phyloP scores from a whole-genome alignment of 23 tunicate species.

The Trididemnum miniatum region DNA sequence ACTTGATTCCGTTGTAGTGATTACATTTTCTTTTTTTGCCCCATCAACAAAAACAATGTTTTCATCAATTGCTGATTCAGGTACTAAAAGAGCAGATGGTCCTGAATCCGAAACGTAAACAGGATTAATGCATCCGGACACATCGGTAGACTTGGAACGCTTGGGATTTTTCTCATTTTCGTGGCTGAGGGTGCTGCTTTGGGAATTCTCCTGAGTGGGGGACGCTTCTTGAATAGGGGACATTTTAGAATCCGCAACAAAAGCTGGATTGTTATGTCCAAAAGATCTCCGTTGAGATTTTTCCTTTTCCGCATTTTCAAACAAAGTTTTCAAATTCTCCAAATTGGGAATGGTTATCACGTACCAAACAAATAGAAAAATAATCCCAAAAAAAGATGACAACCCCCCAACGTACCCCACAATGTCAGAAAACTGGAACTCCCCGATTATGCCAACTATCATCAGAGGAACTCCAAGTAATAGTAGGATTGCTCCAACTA shows the following conservation, averaged over 20 bases:
- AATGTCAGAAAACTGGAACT: slow-evolving; percentile 46
- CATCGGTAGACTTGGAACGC: too few species aligned
- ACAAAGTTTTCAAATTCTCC: slow-evolving; percentile 8
- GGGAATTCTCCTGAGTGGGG: too few species aligned
- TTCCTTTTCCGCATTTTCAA: background rate
- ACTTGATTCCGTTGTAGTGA: too few species aligned
- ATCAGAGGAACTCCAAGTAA: slow-evolving; percentile 68
- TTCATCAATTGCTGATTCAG: too few species aligned
- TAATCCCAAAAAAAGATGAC: slow-evolving; percentile 57
- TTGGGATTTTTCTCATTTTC: too few species aligned
- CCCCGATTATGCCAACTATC: slow-evolving; percentile 68
- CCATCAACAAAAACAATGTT: too few species aligned
- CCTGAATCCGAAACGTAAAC: too few species aligned
- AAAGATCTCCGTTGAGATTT: background rate
- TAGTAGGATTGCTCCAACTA: slow-evolving; percentile 53
- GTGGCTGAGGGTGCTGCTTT: too few species aligned
- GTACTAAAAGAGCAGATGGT: too few species aligned
- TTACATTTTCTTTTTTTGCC: too few species aligned
- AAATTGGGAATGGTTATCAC: slow-evolving; percentile 64
- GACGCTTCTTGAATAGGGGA: too few species aligned
- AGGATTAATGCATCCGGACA: too few species aligned
- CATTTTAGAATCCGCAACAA: background rate
- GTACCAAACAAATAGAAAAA: slow-evolving; percentile 75
- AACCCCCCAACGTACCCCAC: slow-evolving; percentile 79
- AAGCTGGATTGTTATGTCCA: background rate